Evolutionary conservation across 1,140 invertebrate species (phyloP), one percentile per base, ranked within the genome.

Genomic region (Drosophila dunni): DNA sequence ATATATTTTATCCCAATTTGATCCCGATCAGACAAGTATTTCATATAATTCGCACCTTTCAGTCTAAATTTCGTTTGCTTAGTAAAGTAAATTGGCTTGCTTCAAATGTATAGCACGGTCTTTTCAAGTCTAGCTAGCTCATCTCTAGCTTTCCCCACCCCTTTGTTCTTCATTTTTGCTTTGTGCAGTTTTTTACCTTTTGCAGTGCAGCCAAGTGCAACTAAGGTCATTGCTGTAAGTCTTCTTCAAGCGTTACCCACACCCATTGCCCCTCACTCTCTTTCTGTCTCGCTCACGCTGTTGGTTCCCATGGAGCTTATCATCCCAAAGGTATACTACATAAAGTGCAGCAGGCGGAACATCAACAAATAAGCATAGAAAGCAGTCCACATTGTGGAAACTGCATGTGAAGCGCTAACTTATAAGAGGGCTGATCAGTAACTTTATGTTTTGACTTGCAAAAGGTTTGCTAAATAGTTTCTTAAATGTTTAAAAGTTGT

Each of bases 321-420:
- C 48, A 70, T 70, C 60, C 64, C 64, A 67, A 46, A 61, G 48
- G 64, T 53, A 68, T 61, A 54, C 20, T 45, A 53, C 54, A 66
- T 67, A 72, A 60, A 51, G 54, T 60, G 63, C 72, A 50, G 62
- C 54, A 66, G 11, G 66, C 57, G 57, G 54, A 57, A 53, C 51
- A 72, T 66, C 63, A 75, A 75, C 73, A 75, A 75, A 75, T 75
- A 70, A 63, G 67, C 66, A 71, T 75, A 58, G 67, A 65, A 75
- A 53, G 67, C 67, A 63, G 61, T 33, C 60, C 36, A 38, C 63
- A 51, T 11, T 66, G 66, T 54, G 46, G 33, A 40, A 66, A 9
- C 44, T 57, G 44, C 53, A 57, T 56, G 48, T 34, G 56, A 1
- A 38, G 42, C 54, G 42, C 1, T 38, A 69, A 24, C 9, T 45